Evolutionary conservation across 2,113 vertebrate genomes (phyloP).

Genomic region (Antigone vipio): DNA sequence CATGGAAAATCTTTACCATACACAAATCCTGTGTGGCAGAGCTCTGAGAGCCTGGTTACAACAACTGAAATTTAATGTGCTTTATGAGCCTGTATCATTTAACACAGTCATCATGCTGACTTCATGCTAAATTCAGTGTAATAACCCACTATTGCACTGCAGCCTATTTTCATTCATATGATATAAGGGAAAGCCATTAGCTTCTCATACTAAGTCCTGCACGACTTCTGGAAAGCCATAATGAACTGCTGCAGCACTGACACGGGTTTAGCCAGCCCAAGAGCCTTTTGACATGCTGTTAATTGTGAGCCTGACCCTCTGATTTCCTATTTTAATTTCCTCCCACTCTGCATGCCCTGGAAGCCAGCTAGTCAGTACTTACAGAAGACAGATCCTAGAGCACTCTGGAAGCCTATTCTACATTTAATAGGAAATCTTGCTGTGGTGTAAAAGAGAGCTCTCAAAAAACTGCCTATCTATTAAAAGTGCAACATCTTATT

Average conservation of each 20-base stretch:
- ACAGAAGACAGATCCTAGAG: neutral
- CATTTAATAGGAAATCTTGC: conserved; percentile 3
- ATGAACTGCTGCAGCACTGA: neutral
- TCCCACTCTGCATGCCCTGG: conserved; percentile 33
- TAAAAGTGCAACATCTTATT: conserved; percentile 2
- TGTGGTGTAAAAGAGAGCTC: conserved; percentile 1
- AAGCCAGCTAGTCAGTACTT: neutral
- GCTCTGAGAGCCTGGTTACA: neutral
- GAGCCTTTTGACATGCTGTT: conserved; percentile 27
- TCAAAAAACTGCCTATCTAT: neutral
- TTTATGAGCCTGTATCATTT: neutral
- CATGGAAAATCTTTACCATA: neutral
- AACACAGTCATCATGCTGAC: neutral
- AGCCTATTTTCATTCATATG: neutral
- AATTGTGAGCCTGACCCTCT: conserved; percentile 59
- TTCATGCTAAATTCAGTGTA: neutral
- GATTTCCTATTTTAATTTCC: conserved; percentile 23
- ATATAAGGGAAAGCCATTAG: neutral
- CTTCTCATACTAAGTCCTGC: neutral
- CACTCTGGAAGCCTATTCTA: neutral
- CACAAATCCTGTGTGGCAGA: neutral
- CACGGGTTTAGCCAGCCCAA: neutral
- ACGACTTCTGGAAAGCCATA: neutral
- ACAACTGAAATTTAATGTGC: neutral
- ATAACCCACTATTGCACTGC: neutral